phyloP scores from a whole-genome alignment of 2,888 invertebrate species.

The Coelopa pilipes region DNA sequence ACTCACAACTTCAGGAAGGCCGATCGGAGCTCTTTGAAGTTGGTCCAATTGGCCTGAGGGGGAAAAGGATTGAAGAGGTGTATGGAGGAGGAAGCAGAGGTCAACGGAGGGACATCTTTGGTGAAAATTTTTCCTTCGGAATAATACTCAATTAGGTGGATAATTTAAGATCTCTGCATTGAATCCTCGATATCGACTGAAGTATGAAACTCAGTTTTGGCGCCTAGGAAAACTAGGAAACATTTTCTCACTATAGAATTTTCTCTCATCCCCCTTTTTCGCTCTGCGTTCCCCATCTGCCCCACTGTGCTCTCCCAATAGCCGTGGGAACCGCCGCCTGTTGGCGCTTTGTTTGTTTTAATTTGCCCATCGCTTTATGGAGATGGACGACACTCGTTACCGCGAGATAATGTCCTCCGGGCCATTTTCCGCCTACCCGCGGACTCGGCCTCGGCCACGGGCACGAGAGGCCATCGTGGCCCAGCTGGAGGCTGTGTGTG shows the following conservation, averaged over 20 bases:
- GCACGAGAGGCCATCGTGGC: background rate
- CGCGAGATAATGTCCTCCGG: background rate
- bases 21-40: too few relatives aligned
- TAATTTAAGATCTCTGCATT: slow-evolving; percentile 14
- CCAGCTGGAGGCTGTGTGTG: background rate
- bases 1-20: too few relatives aligned
- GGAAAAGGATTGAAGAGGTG: too few relatives aligned
- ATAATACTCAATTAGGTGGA: slow-evolving; percentile 45
- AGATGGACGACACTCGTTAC: background rate
- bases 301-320: background rate
- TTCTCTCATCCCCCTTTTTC: too few relatives aligned
- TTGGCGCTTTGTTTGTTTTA: slow-evolving; percentile 16
- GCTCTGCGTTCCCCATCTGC: too few relatives aligned
- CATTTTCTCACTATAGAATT: too few relatives aligned
- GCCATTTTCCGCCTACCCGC: background rate
- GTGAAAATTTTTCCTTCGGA: too few relatives aligned
- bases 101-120: too few relatives aligned
- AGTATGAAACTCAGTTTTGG: background rate
- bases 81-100: too few relatives aligned
- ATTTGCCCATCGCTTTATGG: slow-evolving; percentile 15
- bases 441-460: background rate
- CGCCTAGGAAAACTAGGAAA: too few relatives aligned
- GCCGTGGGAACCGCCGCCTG: slow-evolving; percentile 16
- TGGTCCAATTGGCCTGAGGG: too few relatives aligned
- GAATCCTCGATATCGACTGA: background rate